Evolutionary conservation across 2,797 vertebrate species (phyloP).

Genomic region (Lophius americanus): DNA sequence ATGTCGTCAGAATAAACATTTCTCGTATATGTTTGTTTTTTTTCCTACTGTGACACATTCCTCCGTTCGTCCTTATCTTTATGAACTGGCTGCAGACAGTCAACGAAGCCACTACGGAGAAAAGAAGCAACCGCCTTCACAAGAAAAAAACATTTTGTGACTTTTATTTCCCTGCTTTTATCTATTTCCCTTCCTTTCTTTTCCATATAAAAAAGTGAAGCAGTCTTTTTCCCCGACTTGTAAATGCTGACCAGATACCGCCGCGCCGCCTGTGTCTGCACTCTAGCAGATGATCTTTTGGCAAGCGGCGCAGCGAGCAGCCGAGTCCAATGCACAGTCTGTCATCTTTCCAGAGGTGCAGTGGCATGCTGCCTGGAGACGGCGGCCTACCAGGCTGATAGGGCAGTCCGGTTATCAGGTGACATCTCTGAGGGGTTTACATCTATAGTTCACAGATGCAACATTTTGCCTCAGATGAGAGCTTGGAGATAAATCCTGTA

Average conservation of each 20-base stretch:
- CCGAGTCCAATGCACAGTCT: constrained; percentile 28
- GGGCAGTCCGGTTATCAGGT: constrained; percentile 43
- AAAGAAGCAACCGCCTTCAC: constrained; percentile 40
- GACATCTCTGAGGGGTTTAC: constrained; percentile 53
- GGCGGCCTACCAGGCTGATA: constrained; percentile 47
- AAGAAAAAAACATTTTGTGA: constrained; percentile 49
- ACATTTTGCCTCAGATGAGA: constrained; percentile 16
- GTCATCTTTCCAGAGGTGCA: constrained; percentile 55
- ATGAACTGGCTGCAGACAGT: constrained; percentile 46
- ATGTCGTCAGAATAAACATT: constrained; percentile 42
- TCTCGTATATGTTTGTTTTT: constrained; percentile 22
- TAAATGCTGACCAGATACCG: constrained; percentile 25
- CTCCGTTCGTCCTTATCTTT: constrained; percentile 62
- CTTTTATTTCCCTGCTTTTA: constrained; percentile 43
- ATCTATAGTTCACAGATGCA: constrained; percentile 26
- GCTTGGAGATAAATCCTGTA: too few relatives aligned
- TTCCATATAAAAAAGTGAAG: constrained; percentile 40
- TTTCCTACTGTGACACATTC: constrained; percentile 31
- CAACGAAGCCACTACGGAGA: constrained; percentile 47
- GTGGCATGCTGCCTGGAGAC: constrained; percentile 46
- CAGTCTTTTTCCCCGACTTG: constrained; percentile 19
- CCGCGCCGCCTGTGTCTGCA: constrained; percentile 8
- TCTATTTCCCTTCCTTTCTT: constrained; percentile 26
- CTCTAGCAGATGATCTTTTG: constrained; percentile 64
- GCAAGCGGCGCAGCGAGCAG: constrained; percentile 27